phyloP scores from a whole-genome alignment of 2,888 invertebrate genomes.

The Zhuqinia jingwanae region DNA sequence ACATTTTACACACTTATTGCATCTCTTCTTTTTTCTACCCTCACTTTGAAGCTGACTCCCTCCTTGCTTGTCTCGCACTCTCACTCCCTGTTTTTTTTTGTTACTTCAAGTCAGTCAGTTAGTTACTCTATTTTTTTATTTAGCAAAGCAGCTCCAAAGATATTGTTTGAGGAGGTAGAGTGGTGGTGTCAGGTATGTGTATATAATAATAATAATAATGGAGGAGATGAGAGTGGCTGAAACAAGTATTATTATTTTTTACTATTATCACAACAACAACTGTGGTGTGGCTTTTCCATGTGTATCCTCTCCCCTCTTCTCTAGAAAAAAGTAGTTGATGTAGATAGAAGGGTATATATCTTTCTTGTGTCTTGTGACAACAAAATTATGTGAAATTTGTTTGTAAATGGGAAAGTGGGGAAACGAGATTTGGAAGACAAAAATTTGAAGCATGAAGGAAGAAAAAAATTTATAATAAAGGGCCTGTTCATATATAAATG shows the following conservation, averaged over 20 bases:
- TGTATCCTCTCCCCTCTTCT: conserved; percentile 23
- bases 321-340: background rate
- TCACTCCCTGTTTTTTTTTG: background rate
- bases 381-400: conserved; percentile 45
- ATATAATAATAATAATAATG: background rate
- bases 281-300: background rate
- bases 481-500: conserved; percentile 31
- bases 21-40: conserved; percentile 19
- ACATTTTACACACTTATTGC: conserved; percentile 68
- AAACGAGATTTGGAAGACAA: background rate
- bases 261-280: conserved; percentile 30
- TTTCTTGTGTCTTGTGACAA: conserved; percentile 50
- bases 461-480: conserved; percentile 46
- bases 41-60: background rate
- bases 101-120: conserved; percentile 12
- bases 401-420: conserved; percentile 11
- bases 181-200: conserved; percentile 37
- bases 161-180: conserved; percentile 23
- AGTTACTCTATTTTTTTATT: conserved; percentile 37
- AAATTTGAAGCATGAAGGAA: background rate
- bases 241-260: conserved; percentile 25
- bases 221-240: background rate
- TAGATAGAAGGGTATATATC: too few species aligned
- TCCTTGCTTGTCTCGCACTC: background rate
- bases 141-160: conserved; percentile 29